A percentile compares a stretch with the other conserved stretches of the same genome.
Conservation (phyloP, 2,797 vertebrate species). For the Coluber constrictor region DNA sequence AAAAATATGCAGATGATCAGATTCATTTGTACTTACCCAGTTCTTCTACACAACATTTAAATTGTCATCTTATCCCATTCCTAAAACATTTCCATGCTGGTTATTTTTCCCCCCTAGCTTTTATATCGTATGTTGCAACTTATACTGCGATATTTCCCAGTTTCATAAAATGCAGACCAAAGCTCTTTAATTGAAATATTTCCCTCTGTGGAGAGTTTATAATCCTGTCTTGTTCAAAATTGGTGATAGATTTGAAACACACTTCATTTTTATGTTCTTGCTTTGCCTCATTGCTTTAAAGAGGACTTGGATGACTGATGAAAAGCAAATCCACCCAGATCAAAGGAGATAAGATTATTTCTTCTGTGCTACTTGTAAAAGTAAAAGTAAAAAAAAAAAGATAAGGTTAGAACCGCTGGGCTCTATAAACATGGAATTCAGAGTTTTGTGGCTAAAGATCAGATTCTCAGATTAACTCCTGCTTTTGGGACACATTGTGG, state of each 20-base stretch:
- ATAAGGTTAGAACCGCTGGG: not conserved
- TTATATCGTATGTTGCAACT: conserved; percentile 47
- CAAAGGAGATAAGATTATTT: not conserved
- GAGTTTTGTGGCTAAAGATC: not conserved
- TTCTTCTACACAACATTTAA: conserved; percentile 7
- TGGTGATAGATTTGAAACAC: conserved; percentile 43
- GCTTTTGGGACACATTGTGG: not conserved
- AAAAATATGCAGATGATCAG: conserved; percentile 28
- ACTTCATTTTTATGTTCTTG: conserved; percentile 45
- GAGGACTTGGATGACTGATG: not conserved
- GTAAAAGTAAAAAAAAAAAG: not conserved
- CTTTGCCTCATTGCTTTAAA: conserved; percentile 49
- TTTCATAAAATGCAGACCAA: conserved; percentile 58
- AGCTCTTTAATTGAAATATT: conserved; percentile 54
- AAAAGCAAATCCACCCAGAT: not conserved
- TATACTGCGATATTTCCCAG: conserved; percentile 54
- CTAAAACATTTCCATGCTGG: conserved; percentile 46
- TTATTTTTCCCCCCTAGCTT: conserved; percentile 11
- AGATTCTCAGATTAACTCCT: not conserved
- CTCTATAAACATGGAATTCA: not conserved
- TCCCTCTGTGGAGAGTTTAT: conserved; percentile 37
- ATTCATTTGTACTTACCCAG: conserved; percentile 15
- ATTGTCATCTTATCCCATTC: conserved; percentile 30
- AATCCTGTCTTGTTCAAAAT: conserved; percentile 52
- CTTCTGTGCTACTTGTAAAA: not conserved